Conservation (phyloP, 2,797 vertebrate species). For the Enteromius radiatus region DNA sequence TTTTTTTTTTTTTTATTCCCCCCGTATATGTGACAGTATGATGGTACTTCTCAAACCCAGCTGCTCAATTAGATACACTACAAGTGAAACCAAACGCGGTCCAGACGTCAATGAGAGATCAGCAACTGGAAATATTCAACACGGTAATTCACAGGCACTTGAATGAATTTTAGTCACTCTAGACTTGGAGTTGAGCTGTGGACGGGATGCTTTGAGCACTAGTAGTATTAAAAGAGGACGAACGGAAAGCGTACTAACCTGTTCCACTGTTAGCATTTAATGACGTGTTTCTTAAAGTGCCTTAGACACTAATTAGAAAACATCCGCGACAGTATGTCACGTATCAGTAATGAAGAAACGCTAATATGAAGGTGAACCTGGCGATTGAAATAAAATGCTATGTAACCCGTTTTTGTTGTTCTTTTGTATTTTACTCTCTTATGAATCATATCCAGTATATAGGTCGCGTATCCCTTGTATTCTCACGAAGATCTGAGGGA, state of each 20-base stretch:
- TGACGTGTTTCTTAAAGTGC: constrained; percentile 90
- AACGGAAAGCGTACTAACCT: constrained; percentile 36
- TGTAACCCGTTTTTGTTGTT: constrained; percentile 52
- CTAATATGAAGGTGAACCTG: constrained; percentile 55
- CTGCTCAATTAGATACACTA: constrained; percentile 27
- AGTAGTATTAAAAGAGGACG: constrained; percentile 51
- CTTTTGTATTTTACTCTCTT: constrained; percentile 82
- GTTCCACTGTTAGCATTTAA: constrained; percentile 51
- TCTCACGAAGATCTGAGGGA: constrained; percentile 74
- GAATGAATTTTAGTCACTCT: not conserved
- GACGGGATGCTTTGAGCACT: constrained; percentile 21
- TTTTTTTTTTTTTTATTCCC: not conserved
- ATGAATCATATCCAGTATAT: constrained; percentile 78
- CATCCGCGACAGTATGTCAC: constrained; percentile 72
- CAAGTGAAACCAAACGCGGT: not conserved
- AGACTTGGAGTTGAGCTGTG: not conserved
- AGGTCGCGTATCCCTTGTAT: constrained; percentile 78
- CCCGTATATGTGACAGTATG: constrained; percentile 17
- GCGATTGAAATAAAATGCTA: constrained; percentile 53
- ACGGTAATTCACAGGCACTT: constrained; percentile 16
- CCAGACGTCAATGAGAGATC: constrained; percentile 9
- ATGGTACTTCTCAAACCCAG: constrained; percentile 23
- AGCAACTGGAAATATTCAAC: constrained; percentile 17
- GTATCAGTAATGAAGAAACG: constrained; percentile 54
- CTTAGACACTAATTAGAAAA: constrained; percentile 96